Evolutionary conservation across 2,797 vertebrate species (phyloP), one percentile per base, ranked within the genome.

Genomic region (Coracias cyanogaster): DNA sequence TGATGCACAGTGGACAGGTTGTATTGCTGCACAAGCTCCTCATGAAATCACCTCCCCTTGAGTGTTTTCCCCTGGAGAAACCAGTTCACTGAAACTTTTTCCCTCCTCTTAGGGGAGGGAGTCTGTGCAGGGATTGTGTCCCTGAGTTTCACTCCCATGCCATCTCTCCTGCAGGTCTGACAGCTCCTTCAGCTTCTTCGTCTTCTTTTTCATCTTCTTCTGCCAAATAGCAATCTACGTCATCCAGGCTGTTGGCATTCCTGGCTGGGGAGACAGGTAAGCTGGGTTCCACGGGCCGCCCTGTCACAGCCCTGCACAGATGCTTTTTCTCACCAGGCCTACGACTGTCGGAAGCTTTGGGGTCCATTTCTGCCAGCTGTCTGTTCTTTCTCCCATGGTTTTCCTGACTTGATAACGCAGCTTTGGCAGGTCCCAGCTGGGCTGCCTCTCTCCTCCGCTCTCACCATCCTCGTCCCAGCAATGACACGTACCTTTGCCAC

Each of bases 101-200:
- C 74, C 28, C 8, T 43, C 29, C 33, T 28, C 22, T 71, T 7
- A 9, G 33, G 71, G 76, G 29, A 88, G 28, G n/a, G 52, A 28
- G 26, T n/a, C n/a, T 7, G n/a, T 5, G 21, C 46, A 29, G 69
- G 49, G 15, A 39, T 76, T 37, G 1, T 1, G 19, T 29, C 22
- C 55, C 46, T 7, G 3, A 14, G 28, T 87, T 90, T 93, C 86
- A 91, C 35, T 76, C 41, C n/a, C 74, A 48, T 82, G 39, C 83
- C 13, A 15, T 86, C 94, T 92, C 95, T 94, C 86, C 93, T 49
- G 66, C 96, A 99, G 99, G 98, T 98, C 98, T 2, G 99, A 99
- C 98, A 99, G 99, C 96, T 99, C 99, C 97, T 99, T 99, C 99
- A 99, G 98, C 97, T 99, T 99, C 98, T 99, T 99, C 96, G 98